Base-by-base conservation (phyloP, 2,797 vertebrate genomes). In the Sitta carolinensis region DNA sequence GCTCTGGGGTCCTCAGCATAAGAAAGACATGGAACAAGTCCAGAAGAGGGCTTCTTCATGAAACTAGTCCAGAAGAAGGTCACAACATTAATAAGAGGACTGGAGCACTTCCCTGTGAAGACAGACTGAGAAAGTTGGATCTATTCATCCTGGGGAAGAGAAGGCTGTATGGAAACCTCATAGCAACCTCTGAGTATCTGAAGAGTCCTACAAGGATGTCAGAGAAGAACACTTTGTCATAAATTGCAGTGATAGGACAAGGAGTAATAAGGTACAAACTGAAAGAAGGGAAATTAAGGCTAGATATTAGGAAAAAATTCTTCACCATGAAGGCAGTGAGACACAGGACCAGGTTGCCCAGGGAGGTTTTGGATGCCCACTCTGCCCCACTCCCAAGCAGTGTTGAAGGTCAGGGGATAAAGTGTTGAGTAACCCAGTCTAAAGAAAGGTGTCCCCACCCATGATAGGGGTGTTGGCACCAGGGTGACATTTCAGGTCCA, bases 261-360 rank as follows among this genome's bases (percentile, higher is more conserved):
- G 52, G 17, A 59, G 12, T 30, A 59, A 59, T 52, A 30, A 30
- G 7, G 5, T 30, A 40, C 16, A 73, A 52, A 66, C 15, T 26
- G 52, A 59, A 66, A 40, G 61, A 40, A 5, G 10, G 11, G 16
- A 52, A 64, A 66, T 40, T 45, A 25, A 51, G 10, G 10, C 50
- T 52, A 66, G 29, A 30, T 66, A 22, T 26, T 29, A 23, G 13
- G 51, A 66, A 80, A 29, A 73, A 66, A 66, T 58, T 40, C 29
- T 59, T 87, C 13, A 40, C 8, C 0, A 0, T 52, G 13, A 51
- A 45, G 8, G 14, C 50, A 7, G 2, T 51, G 43, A 51, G n/a
- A 30, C 34, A 52, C 13, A n/a, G 38, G 38, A 38, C 5, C 20
- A 45, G 8, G 16, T 34, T 52, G 23, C 23, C 29, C 38, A n/a